Conservation (phyloP, 2,888 invertebrate species). For the Mycogona germanica region DNA sequence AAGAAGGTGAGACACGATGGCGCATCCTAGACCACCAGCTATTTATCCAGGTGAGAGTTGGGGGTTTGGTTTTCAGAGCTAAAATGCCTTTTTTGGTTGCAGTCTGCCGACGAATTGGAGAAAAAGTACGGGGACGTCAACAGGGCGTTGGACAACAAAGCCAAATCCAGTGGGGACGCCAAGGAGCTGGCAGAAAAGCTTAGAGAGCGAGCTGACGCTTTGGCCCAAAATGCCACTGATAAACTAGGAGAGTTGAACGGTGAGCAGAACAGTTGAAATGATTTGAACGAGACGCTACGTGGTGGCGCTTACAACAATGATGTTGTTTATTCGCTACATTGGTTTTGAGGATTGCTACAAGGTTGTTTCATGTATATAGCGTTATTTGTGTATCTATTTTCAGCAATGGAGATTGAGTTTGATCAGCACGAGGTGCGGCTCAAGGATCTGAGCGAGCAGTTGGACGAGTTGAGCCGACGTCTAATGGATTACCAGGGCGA, state of each 20-base stretch:
- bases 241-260: slow-evolving; percentile 58
- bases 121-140: slow-evolving; percentile 59
- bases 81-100: background rate
- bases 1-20: slow-evolving; percentile 25
- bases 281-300: background rate
- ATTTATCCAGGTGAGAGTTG: background rate
- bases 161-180: slow-evolving; percentile 60
- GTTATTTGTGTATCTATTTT: background rate
- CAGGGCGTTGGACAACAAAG: slow-evolving; percentile 54
- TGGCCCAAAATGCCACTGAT: slow-evolving; percentile 63
- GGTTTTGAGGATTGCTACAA: background rate
- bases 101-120: slow-evolving; percentile 39
- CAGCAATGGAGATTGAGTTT: slow-evolving; percentile 52
- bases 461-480: slow-evolving; percentile 47
- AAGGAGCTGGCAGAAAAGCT: slow-evolving; percentile 65
- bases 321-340: background rate
- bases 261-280: too few relatives aligned
- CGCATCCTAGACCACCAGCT: background rate
- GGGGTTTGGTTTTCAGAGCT: background rate
- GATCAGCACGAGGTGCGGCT: slow-evolving; percentile 50
- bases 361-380: background rate
- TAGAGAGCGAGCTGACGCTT: slow-evolving; percentile 62
- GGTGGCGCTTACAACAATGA: background rate
- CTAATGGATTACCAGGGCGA: slow-evolving; percentile 48
- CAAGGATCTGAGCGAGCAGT: slow-evolving; percentile 43